Evolutionary conservation across 2,113 vertebrate genomes (phyloP).

Genomic region (Pterocles orientalis): DNA sequence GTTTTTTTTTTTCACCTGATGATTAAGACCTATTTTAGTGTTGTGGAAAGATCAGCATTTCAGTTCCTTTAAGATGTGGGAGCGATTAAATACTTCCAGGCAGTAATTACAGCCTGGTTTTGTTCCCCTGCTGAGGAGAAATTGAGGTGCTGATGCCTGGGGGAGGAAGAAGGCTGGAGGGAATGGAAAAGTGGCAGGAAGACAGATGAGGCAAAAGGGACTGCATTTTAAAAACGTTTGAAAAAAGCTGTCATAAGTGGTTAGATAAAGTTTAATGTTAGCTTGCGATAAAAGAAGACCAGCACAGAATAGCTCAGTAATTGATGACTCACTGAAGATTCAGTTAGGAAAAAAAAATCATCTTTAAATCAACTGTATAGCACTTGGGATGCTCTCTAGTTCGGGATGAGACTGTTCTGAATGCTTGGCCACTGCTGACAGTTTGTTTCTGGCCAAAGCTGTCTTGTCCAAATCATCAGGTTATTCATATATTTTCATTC

Average conservation of each 20-base stretch:
- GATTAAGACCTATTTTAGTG: neutral
- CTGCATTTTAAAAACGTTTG: neutral
- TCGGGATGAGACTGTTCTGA: neutral
- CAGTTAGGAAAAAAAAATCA: neutral
- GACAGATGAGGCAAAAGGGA: neutral
- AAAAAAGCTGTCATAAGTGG: neutral
- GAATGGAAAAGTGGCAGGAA: neutral
- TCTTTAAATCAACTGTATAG: constrained; percentile 14
- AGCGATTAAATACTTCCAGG: neutral
- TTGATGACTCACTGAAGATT: constrained; percentile 35
- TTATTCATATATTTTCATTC: neutral
- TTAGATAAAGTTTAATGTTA: constrained; percentile 25
- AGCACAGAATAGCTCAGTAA: neutral
- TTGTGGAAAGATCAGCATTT: neutral
- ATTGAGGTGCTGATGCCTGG: neutral
- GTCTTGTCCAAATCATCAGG: neutral
- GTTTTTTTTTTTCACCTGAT: neutral
- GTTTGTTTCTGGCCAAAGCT: neutral
- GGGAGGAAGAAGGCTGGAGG: neutral
- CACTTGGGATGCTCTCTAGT: neutral
- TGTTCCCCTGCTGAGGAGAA: neutral
- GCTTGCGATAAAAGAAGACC: neutral
- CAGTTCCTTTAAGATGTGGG: neutral
- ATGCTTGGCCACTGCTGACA: neutral
- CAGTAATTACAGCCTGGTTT: neutral